A percentile compares a stretch with the other conserved stretches of the same genome.
Evolutionary conservation across 2,888 invertebrate species (phyloP).

Genomic region (Resseliella maxima): DNA sequence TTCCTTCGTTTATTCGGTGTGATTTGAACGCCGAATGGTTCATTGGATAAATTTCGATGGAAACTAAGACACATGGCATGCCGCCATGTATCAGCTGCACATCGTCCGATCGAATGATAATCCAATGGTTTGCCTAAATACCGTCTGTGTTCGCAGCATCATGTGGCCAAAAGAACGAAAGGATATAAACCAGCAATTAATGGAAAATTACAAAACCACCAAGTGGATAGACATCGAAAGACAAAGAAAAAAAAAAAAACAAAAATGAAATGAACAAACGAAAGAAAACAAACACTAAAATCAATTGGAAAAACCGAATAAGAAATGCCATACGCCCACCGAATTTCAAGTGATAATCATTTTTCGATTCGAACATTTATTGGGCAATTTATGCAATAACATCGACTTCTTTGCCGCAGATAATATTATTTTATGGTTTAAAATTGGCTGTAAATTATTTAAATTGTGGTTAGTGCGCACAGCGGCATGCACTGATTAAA

Average conservation of each 20-base stretch:
- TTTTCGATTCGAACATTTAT: neutral
- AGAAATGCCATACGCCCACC: slow-evolving; percentile 42
- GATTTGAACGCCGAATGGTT: slow-evolving; percentile 2
- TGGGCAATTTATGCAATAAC: neutral
- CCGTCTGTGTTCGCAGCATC: neutral
- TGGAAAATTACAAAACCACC: slow-evolving; percentile 8
- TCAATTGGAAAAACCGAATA: neutral
- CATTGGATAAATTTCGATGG: neutral
- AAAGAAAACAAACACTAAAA: slow-evolving; percentile 2
- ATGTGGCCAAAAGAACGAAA: slow-evolving; percentile 19
- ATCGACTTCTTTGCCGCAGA: neutral
- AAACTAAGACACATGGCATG: slow-evolving; percentile 48
- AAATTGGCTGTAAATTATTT: slow-evolving; percentile 43
- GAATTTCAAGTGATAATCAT: neutral
- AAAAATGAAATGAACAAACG: neutral
- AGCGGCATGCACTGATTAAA: slow-evolving; percentile 22
- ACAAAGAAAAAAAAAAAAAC: neutral
- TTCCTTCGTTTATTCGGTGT: neutral
- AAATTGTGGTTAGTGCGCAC: neutral
- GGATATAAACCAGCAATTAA: slow-evolving; percentile 47
- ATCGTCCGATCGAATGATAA: neutral
- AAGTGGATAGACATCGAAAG: too few species aligned
- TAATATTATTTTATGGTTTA: neutral
- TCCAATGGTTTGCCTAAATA: neutral
- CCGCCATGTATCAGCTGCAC: slow-evolving; percentile 41